Evolutionary conservation across 1,140 invertebrate genomes (phyloP).

Genomic region (Drosophila sulfurigaster): DNA sequence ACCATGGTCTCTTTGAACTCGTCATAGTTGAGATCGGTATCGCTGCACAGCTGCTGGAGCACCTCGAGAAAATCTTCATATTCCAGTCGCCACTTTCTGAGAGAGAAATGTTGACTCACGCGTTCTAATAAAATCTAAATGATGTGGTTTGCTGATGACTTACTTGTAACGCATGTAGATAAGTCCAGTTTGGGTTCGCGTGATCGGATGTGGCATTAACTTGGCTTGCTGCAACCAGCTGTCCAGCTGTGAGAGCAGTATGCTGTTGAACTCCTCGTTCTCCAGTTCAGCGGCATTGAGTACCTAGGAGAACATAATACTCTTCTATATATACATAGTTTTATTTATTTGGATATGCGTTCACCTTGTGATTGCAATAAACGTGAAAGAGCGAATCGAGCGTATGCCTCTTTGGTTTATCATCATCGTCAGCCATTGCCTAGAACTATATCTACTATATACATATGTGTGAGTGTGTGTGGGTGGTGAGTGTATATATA

Average conservation of each 20-base stretch:
- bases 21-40: conserved; percentile 49
- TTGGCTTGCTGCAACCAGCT: conserved; percentile 75
- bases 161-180: conserved; percentile 82
- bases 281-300: conserved; percentile 62
- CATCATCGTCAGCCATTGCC: conserved; percentile 77
- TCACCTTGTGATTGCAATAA: conserved; percentile 67
- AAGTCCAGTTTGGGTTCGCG: conserved; percentile 71
- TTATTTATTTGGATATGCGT: neutral
- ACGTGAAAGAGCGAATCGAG: conserved; percentile 65
- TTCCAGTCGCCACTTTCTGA: conserved; percentile 81
- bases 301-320: neutral
- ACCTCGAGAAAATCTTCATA: conserved; percentile 78
- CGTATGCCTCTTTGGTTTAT: conserved; percentile 78
- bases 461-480: neutral
- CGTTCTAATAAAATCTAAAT: neutral
- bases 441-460: conserved; percentile 18
- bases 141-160: neutral
- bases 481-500: neutral
- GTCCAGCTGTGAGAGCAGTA: conserved; percentile 75
- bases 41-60: conserved; percentile 50
- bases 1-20: conserved; percentile 63
- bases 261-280: conserved; percentile 63
- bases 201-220: conserved; percentile 65
- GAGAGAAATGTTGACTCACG: neutral
- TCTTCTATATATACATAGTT: neutral